Conservation (phyloP, 2,888 invertebrate species). For the Cerastoderma edule region DNA sequence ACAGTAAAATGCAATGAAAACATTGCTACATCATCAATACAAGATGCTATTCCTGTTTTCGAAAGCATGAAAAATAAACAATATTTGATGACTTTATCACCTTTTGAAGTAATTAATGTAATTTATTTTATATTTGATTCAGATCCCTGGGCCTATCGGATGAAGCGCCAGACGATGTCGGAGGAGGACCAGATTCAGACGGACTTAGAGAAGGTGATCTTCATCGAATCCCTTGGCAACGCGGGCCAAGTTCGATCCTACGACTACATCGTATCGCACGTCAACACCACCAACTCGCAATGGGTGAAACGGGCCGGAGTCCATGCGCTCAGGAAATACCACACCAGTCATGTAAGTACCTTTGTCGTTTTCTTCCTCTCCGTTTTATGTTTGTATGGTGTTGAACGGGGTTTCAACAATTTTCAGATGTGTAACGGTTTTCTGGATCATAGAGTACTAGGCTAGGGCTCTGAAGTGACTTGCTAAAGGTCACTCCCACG, state of each 20-base stretch:
- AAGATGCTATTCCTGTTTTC: too few relatives aligned
- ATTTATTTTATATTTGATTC: not conserved
- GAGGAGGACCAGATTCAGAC: slow-evolving; percentile 56
- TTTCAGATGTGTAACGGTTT: too few relatives aligned
- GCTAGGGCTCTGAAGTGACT: too few relatives aligned
- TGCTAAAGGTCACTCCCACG: not conserved
- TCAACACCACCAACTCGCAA: slow-evolving; percentile 71
- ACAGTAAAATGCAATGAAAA: too few relatives aligned
- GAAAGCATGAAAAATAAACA: too few relatives aligned
- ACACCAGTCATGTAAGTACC: slow-evolving; percentile 61
- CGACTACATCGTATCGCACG: slow-evolving; percentile 71
- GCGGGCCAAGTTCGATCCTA: slow-evolving; percentile 65
- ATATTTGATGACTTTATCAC: not conserved
- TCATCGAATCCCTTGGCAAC: slow-evolving; percentile 72
- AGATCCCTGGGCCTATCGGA: slow-evolving; percentile 68
- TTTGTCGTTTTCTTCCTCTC: too few relatives aligned
- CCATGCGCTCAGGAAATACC: slow-evolving; percentile 69
- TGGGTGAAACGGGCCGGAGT: slow-evolving; percentile 73
- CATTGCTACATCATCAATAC: too few relatives aligned
- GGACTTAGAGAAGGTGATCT: slow-evolving; percentile 63
- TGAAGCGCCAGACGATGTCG: slow-evolving; percentile 60
- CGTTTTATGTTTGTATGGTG: too few relatives aligned
- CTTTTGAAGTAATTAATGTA: not conserved
- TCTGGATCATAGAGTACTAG: too few relatives aligned
- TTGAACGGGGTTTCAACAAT: too few relatives aligned